phyloP scores from a whole-genome alignment of 1,140 invertebrate species.

The Callitettix versicolor region DNA sequence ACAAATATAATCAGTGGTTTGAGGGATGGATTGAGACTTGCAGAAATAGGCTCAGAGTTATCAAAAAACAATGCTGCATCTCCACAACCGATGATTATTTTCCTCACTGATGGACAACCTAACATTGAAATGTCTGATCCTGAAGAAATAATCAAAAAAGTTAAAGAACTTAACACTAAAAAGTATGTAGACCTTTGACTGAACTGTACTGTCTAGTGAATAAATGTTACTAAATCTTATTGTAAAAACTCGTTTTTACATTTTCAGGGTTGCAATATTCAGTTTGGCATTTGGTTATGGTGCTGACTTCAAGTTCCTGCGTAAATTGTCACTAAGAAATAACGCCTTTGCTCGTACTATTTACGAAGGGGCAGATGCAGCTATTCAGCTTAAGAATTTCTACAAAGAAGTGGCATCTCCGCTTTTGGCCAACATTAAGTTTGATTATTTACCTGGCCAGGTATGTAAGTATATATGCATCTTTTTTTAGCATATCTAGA shows the following conservation, averaged over 20 bases:
- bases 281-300: conserved; percentile 57
- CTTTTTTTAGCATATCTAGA: too few relatives aligned
- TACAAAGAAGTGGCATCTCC: conserved; percentile 60
- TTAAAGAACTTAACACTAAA: conserved; percentile 17
- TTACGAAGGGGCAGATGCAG: conserved; percentile 58
- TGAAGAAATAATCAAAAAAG: conserved; percentile 38
- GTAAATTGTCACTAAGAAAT: conserved; percentile 51
- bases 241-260: too few relatives aligned
- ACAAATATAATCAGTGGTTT: conserved; percentile 56
- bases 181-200: conserved; percentile 1
- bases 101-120: conserved; percentile 63
- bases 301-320: conserved; percentile 52
- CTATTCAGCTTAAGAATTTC: conserved; percentile 55
- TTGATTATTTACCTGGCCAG: conserved; percentile 46
- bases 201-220: too few relatives aligned
- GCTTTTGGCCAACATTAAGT: conserved; percentile 50
- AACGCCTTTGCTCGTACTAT: conserved; percentile 56
- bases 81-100: conserved; percentile 53
- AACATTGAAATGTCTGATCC: conserved; percentile 47
- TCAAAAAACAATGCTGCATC: conserved; percentile 9
- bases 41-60: conserved; percentile 30
- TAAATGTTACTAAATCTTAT: too few relatives aligned
- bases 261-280: conserved; percentile 36
- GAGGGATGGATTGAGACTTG: conserved; percentile 41
- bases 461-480: too few relatives aligned